Base-by-base conservation (phyloP, 92 coral and sea anemone species). In the Porites cylindrica region DNA sequence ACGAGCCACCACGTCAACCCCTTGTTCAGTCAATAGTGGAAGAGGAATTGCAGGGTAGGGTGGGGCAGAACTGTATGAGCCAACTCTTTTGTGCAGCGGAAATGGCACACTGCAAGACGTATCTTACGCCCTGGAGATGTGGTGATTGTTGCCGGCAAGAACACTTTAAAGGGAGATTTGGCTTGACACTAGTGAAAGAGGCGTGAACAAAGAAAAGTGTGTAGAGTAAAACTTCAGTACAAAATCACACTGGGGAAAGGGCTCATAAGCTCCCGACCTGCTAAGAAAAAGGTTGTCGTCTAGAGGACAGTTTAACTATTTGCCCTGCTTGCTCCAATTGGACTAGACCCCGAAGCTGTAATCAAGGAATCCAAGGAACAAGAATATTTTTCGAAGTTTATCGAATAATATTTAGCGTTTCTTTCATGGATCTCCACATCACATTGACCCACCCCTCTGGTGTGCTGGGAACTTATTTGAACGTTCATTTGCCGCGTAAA, bases 51-150 rank as follows among this genome's bases (percentile, higher is more conserved):
- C 71, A 89, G 93, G 91, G 86, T 29, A 80, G 76, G 53, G 64
- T 29, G 85, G 92, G 95, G 84, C 87, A 11, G 87, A 92, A 83
- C 72, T 92, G 12, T 92, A 92, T 75, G 95, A 88, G 61, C 95
- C 93, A 4, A 89, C 83, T 51, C 66, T 92, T 8, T 85, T 17
- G 73, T 84, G n/a, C 90, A 84, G 61, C 19, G 94, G 11, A 92
- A 89, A 73, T 89, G 94, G 94, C 70, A 84, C 19, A 88, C 91
- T 18, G 59, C 77, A 51, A 11, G 66, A 11, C 86, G 93, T 20
- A 90, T 90, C 85, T 70, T 90, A 26, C 56, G 80, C 5, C 91
- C 91, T 52, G 91, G 91, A 80, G 96, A 91, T 81, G 92, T 93
- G 10, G 94, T 93, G 24, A 84, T 91, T 59, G 84, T 91, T 19